phyloP scores from a whole-genome alignment of 2,797 vertebrate species.

The Sebastes dallii region DNA sequence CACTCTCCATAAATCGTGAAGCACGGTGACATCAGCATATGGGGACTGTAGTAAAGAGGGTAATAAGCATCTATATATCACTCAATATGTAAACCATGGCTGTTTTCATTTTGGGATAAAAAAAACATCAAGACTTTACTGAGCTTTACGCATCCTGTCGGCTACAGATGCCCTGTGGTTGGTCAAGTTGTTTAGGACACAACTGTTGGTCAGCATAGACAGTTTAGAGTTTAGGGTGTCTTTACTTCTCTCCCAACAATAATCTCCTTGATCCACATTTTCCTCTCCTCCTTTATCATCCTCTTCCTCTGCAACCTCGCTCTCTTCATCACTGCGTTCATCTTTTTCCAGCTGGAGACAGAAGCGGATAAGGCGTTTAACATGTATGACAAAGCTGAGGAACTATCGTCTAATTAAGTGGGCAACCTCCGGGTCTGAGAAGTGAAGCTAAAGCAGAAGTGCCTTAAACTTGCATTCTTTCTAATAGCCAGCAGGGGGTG shows the following conservation, averaged over 20 bases:
- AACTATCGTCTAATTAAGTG: neutral
- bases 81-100: neutral
- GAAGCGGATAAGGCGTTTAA: neutral
- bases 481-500: too few relatives aligned
- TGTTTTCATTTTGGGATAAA: neutral
- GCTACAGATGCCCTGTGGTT: constrained; percentile 67
- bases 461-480: too few relatives aligned
- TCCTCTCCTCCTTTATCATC: constrained; percentile 84
- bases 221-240: constrained; percentile 73
- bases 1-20: neutral
- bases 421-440: too few relatives aligned
- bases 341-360: constrained; percentile 88
- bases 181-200: constrained; percentile 73
- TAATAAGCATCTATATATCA: neutral
- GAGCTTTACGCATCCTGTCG: constrained; percentile 69
- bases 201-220: constrained; percentile 73
- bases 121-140: constrained; percentile 31
- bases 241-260: constrained; percentile 68
- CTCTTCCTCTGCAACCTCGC: constrained; percentile 82
- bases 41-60: neutral
- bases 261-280: constrained; percentile 67
- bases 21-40: neutral
- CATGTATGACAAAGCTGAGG: neutral
- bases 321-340: constrained; percentile 91
- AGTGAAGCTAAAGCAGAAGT: too few relatives aligned